Percentiles rank a stretch among this genome's conserved stretches.
Conservation (phyloP, 2,888 invertebrate genomes). For the Empis livida region DNA sequence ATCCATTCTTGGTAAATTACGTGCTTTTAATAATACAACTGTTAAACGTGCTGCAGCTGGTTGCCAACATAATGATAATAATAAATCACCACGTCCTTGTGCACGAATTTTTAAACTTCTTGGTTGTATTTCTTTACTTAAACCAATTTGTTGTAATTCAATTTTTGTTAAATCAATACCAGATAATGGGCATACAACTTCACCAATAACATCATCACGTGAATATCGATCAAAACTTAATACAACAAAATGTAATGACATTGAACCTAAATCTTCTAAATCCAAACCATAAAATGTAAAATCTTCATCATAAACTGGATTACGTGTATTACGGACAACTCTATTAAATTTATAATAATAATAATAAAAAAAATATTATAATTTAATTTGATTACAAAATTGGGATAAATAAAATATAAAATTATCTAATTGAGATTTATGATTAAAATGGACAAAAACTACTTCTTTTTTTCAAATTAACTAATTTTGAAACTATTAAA, state of each 20-base stretch:
- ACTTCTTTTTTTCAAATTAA: too few species aligned
- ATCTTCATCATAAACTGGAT: conserved; percentile 96
- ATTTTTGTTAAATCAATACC: conserved; percentile 52
- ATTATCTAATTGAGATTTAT: too few species aligned
- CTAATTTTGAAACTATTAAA: too few species aligned
- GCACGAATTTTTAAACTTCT: conserved; percentile 87
- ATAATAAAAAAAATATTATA: neutral
- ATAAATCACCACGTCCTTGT: conserved; percentile 86
- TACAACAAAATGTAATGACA: conserved; percentile 87
- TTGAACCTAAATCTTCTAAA: conserved; percentile 71
- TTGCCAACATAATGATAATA: conserved; percentile 96
- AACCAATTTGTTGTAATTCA: conserved; percentile 63
- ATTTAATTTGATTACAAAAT: neutral
- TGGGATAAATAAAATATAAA: too few species aligned
- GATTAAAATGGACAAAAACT: too few species aligned
- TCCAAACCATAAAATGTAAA: conserved; percentile 96
- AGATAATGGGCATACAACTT: conserved; percentile 77
- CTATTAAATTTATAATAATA: conserved; percentile 37
- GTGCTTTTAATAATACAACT: conserved; percentile 91
- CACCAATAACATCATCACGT: conserved; percentile 95
- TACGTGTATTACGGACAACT: conserved; percentile 87
- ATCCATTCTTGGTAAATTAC: conserved; percentile 96
- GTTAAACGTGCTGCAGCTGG: conserved; percentile 91
- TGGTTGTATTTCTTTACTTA: conserved; percentile 83
- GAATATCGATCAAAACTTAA: conserved; percentile 95